Percentiles rank a stretch among this genome's conserved stretches.
phyloP scores from a whole-genome alignment of 2,113 vertebrate species.

The Xyrauchen texanus region DNA sequence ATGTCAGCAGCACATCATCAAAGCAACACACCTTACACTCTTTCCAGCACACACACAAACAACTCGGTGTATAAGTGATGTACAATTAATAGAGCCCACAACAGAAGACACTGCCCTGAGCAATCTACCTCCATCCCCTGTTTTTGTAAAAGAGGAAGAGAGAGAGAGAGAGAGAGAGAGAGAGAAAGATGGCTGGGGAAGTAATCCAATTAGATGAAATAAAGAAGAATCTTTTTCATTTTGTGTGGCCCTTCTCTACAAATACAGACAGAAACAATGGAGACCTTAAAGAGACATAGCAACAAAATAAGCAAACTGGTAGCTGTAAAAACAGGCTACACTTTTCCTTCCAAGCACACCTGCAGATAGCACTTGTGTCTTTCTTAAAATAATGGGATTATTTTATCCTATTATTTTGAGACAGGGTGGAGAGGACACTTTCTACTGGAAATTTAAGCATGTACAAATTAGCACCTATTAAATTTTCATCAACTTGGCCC shows the following conservation, averaged over 20 bases:
- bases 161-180: neutral
- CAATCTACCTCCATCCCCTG: constrained; percentile 35
- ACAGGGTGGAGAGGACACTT: neutral
- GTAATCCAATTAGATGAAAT: constrained; percentile 58
- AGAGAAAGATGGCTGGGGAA: constrained; percentile 32
- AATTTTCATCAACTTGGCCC: too few species aligned
- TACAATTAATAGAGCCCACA: constrained; percentile 70
- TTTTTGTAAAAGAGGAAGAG: constrained; percentile 13
- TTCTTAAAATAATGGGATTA: neutral
- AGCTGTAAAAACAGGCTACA: neutral
- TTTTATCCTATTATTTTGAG: neutral
- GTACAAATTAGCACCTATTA: too few species aligned
- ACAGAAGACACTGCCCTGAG: constrained; percentile 45
- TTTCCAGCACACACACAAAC: constrained; percentile 47
- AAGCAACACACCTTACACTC: constrained; percentile 63
- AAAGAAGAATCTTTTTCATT: constrained; percentile 30
- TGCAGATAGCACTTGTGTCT: too few species aligned
- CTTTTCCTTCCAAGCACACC: neutral
- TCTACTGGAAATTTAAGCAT: neutral
- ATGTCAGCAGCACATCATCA: constrained; percentile 65
- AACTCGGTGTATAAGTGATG: constrained; percentile 47
- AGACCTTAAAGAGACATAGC: neutral
- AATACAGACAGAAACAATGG: neutral
- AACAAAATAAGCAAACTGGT: neutral
- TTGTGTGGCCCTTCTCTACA: too few species aligned